Evolutionary conservation across 2,888 invertebrate species (phyloP), one percentile per base, ranked within the genome.

Genomic region (Sinopyrophorus schimmeli): DNA sequence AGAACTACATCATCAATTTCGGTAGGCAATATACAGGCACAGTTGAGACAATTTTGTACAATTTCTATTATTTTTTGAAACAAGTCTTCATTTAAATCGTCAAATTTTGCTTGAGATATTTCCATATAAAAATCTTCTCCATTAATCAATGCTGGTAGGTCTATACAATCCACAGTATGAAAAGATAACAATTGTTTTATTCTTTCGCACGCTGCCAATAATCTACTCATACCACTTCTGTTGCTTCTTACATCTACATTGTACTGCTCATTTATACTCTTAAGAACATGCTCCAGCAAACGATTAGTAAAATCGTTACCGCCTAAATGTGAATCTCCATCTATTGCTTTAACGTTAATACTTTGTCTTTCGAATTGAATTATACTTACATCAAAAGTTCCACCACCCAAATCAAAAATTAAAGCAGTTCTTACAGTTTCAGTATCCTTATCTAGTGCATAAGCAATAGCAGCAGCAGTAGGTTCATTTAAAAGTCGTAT

Each of bases 31-130:
- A 35, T 2, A 6, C 35, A 83, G 2, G 84, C 76, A 74, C 97
- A 97, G 77, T 96, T 94, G 86, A 98, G 97, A 50, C 92, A 86
- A 76, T 96, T 97, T 76, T 98, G 96, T 0, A 98, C 97, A 3
- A 96, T 96, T 67, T 95, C 94, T 80, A 99, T 84, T 52, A 96
- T 97, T 52, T 89, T 87, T 57, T 95, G 83, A 87, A 99, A 97
- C 58, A 98, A 80, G 74, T 98, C 97, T 6, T 93, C 90, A 73
- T 93, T 92, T 68, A 99, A 79, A 72, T 98, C 97, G 74, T 99
- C 98, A 73, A 99, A 99, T 66, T 95, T 84, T 47, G 97, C 97
- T 64, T 95, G 81, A 9, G 95, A 95, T 70, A 98, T 89, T 38
- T 87, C 90, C 0, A 94, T 92, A 77, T 95, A 94, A 79, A 94